Base-by-base conservation (phyloP, 2,797 vertebrate species). In the Zenarchopterus dispar region DNA sequence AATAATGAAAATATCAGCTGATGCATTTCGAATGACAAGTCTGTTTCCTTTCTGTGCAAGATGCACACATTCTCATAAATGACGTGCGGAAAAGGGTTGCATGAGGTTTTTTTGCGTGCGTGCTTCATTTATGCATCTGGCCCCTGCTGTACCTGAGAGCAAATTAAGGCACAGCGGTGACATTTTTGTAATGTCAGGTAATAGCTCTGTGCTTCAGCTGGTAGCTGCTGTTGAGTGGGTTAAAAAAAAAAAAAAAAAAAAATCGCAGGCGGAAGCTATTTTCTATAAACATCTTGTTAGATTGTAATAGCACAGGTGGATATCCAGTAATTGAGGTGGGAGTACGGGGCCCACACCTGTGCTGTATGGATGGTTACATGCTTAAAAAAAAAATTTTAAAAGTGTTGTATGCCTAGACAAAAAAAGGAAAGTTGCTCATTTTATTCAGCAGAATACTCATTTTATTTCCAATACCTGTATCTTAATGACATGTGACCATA, bases 401-500 rank as follows among this genome's bases (percentile, higher is more conserved):
- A 73, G 73, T 67, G 57, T 55, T 43, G 57, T 70, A 58, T 60
- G 66, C 46, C 11, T 33, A 36, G 28, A 46, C 13, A 61, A 55
- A 10, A 50, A 65, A 52, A 31, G 56, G 56, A 24, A 52, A 53
- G 28, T 28, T 28, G 26, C 26, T 28, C 41, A 44, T 55, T 31
- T 64, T 65, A 62, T 69, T 72, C 3, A 3, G 26, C 26, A 28
- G 8, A 33, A 1, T 10, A 55, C n/a, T 63, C 41, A 69, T 78
- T 81, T 75, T 31, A 23, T 78, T 84, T 75, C 31, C 48, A 39
- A 58, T 55, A 73, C 48, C 47, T 75, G 70, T 73, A 68, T 76
- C 81, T 75, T 26, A 80, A 83, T 48, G 70, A 82, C 44, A 71
- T 85, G 75, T 82, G 71, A 82, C 76, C 56, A 28, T 28, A 28